Base-by-base conservation (phyloP, 2,113 vertebrate genomes). In the Herpetotheres cachinnans region DNA sequence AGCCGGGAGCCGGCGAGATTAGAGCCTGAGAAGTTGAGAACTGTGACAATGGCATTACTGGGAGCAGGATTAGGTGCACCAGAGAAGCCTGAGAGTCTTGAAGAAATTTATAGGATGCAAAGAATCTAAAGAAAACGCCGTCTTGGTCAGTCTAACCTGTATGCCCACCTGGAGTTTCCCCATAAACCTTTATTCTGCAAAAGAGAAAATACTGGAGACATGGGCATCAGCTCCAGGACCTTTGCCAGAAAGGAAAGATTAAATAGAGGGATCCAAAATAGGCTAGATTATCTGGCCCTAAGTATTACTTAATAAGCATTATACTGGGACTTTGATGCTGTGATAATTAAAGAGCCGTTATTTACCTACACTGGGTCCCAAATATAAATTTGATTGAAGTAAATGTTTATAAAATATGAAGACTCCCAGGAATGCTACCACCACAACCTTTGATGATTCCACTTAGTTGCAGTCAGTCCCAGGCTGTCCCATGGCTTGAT, bases 261-360 rank as follows among this genome's bases (percentile, higher is more conserved):
- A 97, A 95, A 95, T 25, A 55, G 84, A 96, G 94, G 40, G 73
- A 89, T 95, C 95, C 86, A 97, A 97, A 97, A 97, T 96, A 97
- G 97, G 97, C 97, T 97, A 89, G 97, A 97, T 97, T 97, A 97
- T 96, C 97, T 94, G 70, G 40, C 49, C 86, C 62, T 96, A 95
- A 95, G 95, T 73, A 92, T 94, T 84, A 96, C 83, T 95, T 97
- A 97, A 95, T 95, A 76, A 87, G 96, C 93, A 96, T 95, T 96
- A 97, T 91, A 82, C 55, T 0, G 8, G 81, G 94, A 87, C 93
- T 91, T 90, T 49, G 92, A 65, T 82, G 95, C 62, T 66, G 66
- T 67, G 73, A 94, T 86, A 96, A 95, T 97, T 89, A 93, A 93
- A 89, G 96, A 93, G 70, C 81, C 3, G 5, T 89, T 95, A 95